Evolutionary conservation across 37 sponge, comb jelly and placozoan genomes (phyloP).

Genomic region (Ephydatia muelleri): DNA sequence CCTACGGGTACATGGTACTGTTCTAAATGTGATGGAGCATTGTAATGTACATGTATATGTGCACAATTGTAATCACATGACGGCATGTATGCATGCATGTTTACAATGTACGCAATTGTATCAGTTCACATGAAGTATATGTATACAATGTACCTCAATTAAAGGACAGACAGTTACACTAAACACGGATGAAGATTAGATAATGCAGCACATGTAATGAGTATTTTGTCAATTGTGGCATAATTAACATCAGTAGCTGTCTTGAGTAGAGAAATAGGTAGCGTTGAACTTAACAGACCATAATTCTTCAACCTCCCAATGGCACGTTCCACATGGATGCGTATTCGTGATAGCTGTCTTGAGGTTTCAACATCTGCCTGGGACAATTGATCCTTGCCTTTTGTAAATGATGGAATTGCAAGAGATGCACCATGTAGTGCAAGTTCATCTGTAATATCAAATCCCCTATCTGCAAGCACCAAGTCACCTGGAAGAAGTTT

Average conservation of each 20-base stretch:
- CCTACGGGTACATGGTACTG: constrained; percentile 50
- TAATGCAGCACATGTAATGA: constrained; percentile 57
- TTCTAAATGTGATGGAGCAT: constrained; percentile 9
- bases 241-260: constrained; percentile 31
- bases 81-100: not conserved
- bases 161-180: no score
- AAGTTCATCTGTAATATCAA: constrained; percentile 36
- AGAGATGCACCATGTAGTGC: constrained; percentile 29
- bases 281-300: constrained; percentile 1
- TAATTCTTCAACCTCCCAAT: constrained; percentile 39
- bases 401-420: constrained; percentile 53
- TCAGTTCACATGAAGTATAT: not conserved
- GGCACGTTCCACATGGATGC: constrained; percentile 61
- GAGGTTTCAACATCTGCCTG: constrained; percentile 49
- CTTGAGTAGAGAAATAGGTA: constrained; percentile 45
- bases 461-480: constrained; percentile 43
- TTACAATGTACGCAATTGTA: not conserved
- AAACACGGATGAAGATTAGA: constrained; percentile 48
- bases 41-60: not conserved
- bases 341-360: constrained; percentile 33
- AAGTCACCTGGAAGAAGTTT: constrained; percentile 49
- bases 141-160: not conserved
- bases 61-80: not conserved
- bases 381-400: constrained; percentile 30
- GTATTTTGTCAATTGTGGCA: constrained; percentile 36